A percentile compares a stretch with the other conserved stretches of the same genome.
Conservation (phyloP, 2,797 vertebrate species). For the Onychomys arenicola region DNA sequence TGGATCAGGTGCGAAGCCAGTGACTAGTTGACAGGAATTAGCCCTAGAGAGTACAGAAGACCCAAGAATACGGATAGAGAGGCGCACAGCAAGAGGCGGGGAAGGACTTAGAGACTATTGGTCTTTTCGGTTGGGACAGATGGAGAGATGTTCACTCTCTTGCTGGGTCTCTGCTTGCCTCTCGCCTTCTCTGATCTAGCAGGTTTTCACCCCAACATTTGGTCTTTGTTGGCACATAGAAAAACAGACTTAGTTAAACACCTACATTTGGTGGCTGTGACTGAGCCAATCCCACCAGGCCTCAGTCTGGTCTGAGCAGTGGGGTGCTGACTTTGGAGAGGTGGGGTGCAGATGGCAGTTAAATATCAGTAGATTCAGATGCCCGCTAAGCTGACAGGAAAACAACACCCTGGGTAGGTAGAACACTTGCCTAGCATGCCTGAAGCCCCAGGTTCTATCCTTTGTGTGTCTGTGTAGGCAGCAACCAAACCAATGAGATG, state of each 20-base stretch:
- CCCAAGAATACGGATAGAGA: neutral
- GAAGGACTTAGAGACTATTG: neutral
- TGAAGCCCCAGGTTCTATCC: neutral
- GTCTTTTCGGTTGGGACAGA: neutral
- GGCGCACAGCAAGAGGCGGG: neutral
- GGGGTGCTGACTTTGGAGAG: neutral
- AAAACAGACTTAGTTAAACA: no score
- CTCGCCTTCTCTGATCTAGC: neutral
- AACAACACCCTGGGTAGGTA: neutral
- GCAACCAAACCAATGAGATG: neutral
- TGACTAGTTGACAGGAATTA: neutral
- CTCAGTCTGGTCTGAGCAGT: neutral
- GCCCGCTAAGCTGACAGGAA: neutral
- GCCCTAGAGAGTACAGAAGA: neutral
- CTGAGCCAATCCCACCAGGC: no score
- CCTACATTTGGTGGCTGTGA: no score
- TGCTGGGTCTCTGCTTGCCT: neutral
- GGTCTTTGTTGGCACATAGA: no score
- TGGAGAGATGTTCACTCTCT: neutral
- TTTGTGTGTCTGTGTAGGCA: no score
- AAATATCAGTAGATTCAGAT: neutral
- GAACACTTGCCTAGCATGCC: neutral
- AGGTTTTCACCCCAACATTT: neutral
- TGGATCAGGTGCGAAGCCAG: neutral
- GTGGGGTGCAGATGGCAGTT: neutral